Conservation (phyloP, 2,888 invertebrate species). For the Rhaphigaster nebulosa region DNA sequence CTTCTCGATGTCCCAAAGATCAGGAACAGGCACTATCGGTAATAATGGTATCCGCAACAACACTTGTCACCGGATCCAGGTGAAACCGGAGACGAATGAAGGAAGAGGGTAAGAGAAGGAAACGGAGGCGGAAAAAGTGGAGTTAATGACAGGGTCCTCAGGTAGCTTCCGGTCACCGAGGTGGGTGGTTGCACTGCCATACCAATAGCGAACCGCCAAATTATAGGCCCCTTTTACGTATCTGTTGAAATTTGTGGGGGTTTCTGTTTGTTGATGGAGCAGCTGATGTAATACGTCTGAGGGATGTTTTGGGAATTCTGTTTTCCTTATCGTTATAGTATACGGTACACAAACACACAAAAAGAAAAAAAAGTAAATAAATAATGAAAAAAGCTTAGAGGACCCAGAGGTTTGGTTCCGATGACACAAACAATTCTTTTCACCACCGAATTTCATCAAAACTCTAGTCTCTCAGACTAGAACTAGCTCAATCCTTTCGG, state of each 20-base stretch:
- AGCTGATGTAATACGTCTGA: background rate
- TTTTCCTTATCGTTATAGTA: background rate
- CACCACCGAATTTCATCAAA: too few species aligned
- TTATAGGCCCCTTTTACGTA: background rate
- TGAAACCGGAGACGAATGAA: background rate
- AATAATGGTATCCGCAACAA: background rate
- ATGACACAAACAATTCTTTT: too few species aligned
- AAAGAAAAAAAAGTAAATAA: too few species aligned
- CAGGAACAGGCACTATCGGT: background rate
- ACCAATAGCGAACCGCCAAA: background rate
- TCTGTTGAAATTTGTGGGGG: background rate
- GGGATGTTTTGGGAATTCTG: background rate
- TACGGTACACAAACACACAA: background rate
- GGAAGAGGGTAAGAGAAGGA: slow-evolving; percentile 1
- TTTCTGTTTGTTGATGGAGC: background rate
- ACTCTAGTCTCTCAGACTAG: too few species aligned
- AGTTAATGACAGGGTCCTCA: slow-evolving; percentile 28
- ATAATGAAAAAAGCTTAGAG: too few species aligned
- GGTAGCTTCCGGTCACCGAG: background rate
- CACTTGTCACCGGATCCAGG: slow-evolving; percentile 19
- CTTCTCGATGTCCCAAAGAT: background rate
- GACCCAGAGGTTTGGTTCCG: too few species aligned
- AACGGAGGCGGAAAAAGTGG: slow-evolving; percentile 2
- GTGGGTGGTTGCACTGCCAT: slow-evolving; percentile 1
- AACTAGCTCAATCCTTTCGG: too few species aligned